Conservation (phyloP, 2,888 invertebrate species). For the Cerastis rubricosa region DNA sequence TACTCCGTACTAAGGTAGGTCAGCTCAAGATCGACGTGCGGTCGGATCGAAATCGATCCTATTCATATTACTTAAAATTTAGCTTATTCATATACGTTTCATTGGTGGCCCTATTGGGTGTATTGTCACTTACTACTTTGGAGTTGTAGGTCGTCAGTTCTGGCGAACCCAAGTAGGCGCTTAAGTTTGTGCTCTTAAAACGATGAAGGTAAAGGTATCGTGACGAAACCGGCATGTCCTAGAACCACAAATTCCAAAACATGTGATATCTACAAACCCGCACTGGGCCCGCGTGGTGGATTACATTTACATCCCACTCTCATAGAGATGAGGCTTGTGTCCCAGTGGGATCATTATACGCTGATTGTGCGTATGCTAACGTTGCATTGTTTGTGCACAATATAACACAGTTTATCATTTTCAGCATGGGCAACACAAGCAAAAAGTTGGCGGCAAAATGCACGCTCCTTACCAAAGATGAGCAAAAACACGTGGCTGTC, state of each 20-base stretch:
- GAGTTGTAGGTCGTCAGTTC: background rate
- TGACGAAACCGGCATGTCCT: background rate
- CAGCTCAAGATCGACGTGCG: background rate
- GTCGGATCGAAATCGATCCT: no score
- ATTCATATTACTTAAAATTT: no score
- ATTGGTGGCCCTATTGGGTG: background rate
- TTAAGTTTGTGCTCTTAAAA: background rate
- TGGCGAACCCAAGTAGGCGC: background rate
- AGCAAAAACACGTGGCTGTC: conserved; percentile 91
- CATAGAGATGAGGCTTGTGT: background rate
- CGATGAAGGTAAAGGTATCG: background rate
- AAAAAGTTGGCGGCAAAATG: conserved; percentile 92
- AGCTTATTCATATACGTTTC: background rate
- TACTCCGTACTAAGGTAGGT: background rate
- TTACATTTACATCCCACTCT: background rate
- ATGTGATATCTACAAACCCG: no score
- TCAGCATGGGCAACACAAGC: conserved; percentile 91
- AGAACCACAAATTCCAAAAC: no score
- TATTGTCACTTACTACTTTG: background rate
- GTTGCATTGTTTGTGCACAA: background rate
- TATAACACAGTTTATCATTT: conserved; percentile 38
- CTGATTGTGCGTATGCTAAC: background rate
- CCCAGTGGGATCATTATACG: background rate
- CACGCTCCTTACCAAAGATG: conserved; percentile 92
- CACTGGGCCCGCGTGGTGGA: no score